Conservation (phyloP, 2,113 vertebrate genomes). For the Lutjanus erythropterus region DNA sequence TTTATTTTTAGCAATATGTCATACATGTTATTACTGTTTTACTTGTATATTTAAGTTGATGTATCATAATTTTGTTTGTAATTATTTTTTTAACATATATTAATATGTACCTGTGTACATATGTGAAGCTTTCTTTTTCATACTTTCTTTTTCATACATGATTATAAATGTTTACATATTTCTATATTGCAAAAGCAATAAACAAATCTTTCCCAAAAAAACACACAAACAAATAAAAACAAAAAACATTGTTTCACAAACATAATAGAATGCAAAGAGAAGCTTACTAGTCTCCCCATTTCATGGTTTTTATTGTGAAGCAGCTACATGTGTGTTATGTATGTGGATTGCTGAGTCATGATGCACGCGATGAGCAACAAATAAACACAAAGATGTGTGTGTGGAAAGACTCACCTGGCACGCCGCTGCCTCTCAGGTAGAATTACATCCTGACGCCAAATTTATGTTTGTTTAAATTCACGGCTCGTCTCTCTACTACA, state of each 20-base stretch:
- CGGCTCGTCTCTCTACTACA: background rate
- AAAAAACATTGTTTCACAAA: background rate
- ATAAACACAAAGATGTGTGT: background rate
- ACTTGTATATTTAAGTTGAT: no score
- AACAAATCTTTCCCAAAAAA: no score
- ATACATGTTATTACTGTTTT: no score
- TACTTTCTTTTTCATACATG: no score
- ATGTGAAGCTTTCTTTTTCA: no score
- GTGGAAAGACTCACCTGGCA: slow-evolving; percentile 1
- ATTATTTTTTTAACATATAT: no score
- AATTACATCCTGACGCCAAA: slow-evolving; percentile 38
- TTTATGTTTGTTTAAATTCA: slow-evolving; percentile 24
- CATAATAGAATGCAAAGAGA: background rate
- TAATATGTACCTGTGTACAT: no score
- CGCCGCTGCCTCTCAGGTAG: slow-evolving; percentile 22
- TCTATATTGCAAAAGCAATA: no score
- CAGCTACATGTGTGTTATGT: background rate
- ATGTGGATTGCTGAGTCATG: background rate
- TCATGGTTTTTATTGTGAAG: background rate
- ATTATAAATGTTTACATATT: no score
- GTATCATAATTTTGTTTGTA: no score
- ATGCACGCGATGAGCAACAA: background rate
- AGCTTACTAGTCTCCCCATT: background rate
- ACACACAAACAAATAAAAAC: no score
- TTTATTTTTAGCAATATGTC: no score